Evolutionary conservation across 2,113 vertebrate species (phyloP).

Genomic region (Grallaria varia): DNA sequence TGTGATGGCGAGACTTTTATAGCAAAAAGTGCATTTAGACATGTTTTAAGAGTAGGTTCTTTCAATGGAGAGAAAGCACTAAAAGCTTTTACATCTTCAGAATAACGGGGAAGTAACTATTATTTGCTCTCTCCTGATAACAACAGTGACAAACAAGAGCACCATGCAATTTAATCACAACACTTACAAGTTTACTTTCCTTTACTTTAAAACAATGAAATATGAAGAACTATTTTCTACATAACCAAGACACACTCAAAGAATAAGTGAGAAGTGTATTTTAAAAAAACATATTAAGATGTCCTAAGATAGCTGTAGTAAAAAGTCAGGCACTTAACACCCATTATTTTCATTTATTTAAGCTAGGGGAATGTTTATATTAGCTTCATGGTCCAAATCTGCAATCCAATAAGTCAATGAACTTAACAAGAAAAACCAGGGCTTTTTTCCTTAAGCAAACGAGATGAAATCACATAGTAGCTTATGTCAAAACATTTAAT

Average conservation of each 20-base stretch:
- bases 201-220: background rate
- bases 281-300: background rate
- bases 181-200: background rate
- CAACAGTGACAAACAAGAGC: background rate
- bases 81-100: background rate
- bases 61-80: background rate
- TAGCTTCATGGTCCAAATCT: background rate
- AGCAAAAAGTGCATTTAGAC: background rate
- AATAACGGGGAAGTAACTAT: background rate
- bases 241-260: background rate
- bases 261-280: background rate
- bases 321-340: background rate
- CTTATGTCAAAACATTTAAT: background rate
- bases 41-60: background rate
- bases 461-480: background rate
- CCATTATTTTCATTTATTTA: background rate
- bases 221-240: background rate
- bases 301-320: background rate
- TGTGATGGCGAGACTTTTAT: background rate
- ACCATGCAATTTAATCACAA: background rate
- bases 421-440: background rate
- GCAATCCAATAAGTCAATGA: background rate
- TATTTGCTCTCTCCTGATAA: background rate
- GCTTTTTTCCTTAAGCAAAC: background rate
- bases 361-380: background rate